Evolutionary conservation across 2,888 invertebrate species (phyloP).

Genomic region (Dryococelus australis): DNA sequence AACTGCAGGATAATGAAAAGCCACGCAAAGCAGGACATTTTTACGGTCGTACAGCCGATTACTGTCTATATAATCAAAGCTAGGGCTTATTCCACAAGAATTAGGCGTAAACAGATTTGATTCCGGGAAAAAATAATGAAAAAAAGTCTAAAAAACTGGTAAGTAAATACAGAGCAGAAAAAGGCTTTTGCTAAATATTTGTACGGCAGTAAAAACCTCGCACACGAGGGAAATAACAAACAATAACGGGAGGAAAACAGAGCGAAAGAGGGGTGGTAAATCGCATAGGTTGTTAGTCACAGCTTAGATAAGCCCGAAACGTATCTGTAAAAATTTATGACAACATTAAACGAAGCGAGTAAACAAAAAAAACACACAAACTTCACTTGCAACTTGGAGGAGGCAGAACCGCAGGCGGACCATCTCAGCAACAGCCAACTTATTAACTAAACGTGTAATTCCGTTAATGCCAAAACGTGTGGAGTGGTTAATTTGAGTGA

Average conservation of each 20-base stretch:
- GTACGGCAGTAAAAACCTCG: not conserved
- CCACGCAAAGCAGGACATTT: not conserved
- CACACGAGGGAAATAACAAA: not conserved
- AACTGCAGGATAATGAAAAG: not conserved
- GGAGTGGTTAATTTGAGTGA: conserved; percentile 1
- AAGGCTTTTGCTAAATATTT: not conserved
- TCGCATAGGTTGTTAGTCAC: not conserved
- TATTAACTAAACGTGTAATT: conserved; percentile 25
- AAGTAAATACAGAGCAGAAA: not conserved
- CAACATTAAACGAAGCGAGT: not conserved
- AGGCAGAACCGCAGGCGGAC: not conserved
- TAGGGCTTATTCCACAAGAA: not conserved
- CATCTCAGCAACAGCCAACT: conserved; percentile 20
- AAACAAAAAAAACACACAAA: not conserved
- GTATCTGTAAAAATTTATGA: not conserved
- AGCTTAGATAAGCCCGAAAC: not conserved
- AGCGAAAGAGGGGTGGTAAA: not conserved
- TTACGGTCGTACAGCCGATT: not conserved
- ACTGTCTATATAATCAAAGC: not conserved
- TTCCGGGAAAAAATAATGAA: not conserved
- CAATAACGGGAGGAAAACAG: not conserved
- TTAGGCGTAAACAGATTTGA: not conserved
- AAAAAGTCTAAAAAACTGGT: not conserved
- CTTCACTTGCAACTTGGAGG: not conserved
- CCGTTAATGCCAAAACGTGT: conserved; percentile 18